Evolutionary conservation across 2,113 vertebrate genomes (phyloP), one percentile per base, ranked within the genome.

Genomic region (Campylomormyrus tamandua): DNA sequence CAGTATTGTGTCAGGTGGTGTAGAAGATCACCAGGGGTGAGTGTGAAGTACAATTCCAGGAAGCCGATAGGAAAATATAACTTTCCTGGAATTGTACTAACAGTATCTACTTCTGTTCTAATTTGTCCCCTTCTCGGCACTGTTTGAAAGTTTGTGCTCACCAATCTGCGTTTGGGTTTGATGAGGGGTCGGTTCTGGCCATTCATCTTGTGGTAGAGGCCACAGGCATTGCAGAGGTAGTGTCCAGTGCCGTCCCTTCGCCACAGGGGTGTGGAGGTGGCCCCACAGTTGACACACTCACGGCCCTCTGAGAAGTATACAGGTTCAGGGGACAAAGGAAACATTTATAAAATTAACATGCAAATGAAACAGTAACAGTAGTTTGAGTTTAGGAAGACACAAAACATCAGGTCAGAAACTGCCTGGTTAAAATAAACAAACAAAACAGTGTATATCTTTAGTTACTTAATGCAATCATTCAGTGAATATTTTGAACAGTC

Each of bases 181-280:
- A 99, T 99, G 62, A 99, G 98, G 0, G 98, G 98, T 95, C 98
- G 95, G 94, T 99, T 99, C 96, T 99, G 98, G 90, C 98, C 98
- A 1, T 99, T 99, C 98, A 99, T 99, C 97, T 99, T 99, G 96
- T 99, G 98, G 95, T 99, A 99, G 92, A 99, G 97, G 91, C 98
- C 98, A 5, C 98, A 99, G 94, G 98, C 98, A 27, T 99, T 99
- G 94, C 99, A 99, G 94, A 99, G 97, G 96, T 99, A 99, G 95
- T 99, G 99, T 90, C 99, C 99, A 0, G 99, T 99, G 92, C 98
- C 99, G 7, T 99, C 99, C 93, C 99, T 96, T 91, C 99, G 96
- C 99, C 99, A 99, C 91, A 99, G 96, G 84, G 98, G 98, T 83
- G 99, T 99, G 45, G 99, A 98, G 62, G 99, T 99, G 91, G 99